These are phyloP conservation scores for human DNA, from an alignment of 2,113 vertebrate genomes.

Conservation along the genomic window DNA sequence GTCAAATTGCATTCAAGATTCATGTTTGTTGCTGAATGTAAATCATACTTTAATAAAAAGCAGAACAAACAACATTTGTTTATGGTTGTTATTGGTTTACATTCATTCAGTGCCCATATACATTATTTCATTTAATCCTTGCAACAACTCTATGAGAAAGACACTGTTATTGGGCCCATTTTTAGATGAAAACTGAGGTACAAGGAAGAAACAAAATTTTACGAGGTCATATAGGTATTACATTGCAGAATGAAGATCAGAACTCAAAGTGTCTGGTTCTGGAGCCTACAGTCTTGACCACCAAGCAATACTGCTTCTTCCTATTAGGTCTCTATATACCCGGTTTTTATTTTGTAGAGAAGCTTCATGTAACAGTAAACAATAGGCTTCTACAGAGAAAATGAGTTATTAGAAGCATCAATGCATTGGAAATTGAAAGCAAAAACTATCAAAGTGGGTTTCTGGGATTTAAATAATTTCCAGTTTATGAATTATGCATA, in stretches of 20 bases:
- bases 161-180: not conserved
- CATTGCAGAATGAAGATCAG: not conserved
- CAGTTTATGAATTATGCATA: conserved; percentile 61
- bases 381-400: not conserved
- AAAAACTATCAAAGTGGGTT: conserved; percentile 39
- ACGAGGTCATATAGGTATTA: not conserved
- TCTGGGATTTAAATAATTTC: conserved; percentile 44
- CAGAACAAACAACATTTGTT: not conserved
- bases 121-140: not conserved
- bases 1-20: not conserved
- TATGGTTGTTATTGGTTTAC: not conserved
- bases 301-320: not conserved
- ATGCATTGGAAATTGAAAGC: conserved; percentile 1
- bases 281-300: not conserved
- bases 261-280: not conserved
- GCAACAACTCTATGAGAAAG: not conserved
- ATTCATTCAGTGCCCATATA: not conserved
- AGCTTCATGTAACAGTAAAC: not conserved
- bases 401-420: not conserved
- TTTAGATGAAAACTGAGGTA: not conserved
- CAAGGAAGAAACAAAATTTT: not conserved
- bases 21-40: not conserved
- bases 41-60: not conserved
- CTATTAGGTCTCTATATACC: not conserved
- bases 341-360: not conserved